A percentile compares a stretch with the other conserved stretches of the same genome.
Conservation (phyloP, 2,888 invertebrate species). For the Galerucella pusilla region DNA sequence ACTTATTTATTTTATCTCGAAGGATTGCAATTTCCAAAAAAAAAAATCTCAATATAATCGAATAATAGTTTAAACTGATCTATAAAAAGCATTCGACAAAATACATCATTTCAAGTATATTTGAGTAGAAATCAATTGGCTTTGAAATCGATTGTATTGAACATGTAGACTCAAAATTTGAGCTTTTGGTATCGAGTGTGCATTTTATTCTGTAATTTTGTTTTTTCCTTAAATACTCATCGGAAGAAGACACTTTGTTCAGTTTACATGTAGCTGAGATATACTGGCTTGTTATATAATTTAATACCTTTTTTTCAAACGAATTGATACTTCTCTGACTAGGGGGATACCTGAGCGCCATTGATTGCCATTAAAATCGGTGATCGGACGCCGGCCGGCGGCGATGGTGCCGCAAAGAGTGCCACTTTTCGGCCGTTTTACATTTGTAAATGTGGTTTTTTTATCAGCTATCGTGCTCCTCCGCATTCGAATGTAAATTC, state of each 20-base stretch:
- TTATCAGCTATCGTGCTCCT: conserved; percentile 42
- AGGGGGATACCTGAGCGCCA: conserved; percentile 45
- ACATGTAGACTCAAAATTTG: too few relatives aligned
- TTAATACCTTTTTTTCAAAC: background rate
- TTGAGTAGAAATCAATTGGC: too few relatives aligned
- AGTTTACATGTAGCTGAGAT: too few relatives aligned
- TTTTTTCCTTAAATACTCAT: too few relatives aligned
- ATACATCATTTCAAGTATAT: too few relatives aligned
- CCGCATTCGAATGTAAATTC: conserved; percentile 39
- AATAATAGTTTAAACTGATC: too few relatives aligned
- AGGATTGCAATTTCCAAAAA: background rate
- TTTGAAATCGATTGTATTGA: too few relatives aligned
- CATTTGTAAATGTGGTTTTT: conserved; percentile 47
- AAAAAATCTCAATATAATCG: background rate
- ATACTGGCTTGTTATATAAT: too few relatives aligned
- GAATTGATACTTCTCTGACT: conserved; percentile 5
- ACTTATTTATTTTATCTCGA: background rate
- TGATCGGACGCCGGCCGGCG: conserved; percentile 37
- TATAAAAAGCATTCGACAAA: too few relatives aligned
- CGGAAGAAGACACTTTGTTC: too few relatives aligned
- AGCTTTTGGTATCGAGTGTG: too few relatives aligned
- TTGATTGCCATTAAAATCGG: conserved; percentile 46
- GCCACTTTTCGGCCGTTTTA: conserved; percentile 47
- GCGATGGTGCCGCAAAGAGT: conserved; percentile 42
- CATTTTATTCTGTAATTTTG: too few relatives aligned